These are phyloP conservation scores for Ostrea edulis DNA, from an alignment of 1,140 invertebrate species.

Conservation along the genomic window DNA sequence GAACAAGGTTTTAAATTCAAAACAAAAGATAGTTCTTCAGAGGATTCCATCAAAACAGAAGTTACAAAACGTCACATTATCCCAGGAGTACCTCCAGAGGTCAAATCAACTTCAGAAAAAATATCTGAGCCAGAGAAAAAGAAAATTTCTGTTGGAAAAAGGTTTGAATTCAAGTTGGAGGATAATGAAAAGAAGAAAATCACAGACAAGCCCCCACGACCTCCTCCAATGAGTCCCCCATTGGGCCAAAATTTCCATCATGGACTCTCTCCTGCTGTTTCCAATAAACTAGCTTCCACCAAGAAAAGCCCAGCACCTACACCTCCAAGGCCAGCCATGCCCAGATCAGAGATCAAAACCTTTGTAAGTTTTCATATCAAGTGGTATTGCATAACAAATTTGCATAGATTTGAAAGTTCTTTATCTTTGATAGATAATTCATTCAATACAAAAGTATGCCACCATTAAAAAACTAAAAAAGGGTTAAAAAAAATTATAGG, in stretches of 20 bases:
- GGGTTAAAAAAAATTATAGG: not conserved
- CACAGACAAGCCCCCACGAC: conserved; percentile 47
- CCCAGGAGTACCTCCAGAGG: not conserved
- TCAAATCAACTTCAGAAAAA: not conserved
- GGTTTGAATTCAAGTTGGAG: conserved; percentile 59
- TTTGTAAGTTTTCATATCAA: conserved; percentile 36
- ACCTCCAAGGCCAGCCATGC: not conserved
- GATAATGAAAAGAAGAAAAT: not conserved
- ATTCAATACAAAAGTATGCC: not conserved
- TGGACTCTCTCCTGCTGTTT: not conserved
- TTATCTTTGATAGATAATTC: not conserved
- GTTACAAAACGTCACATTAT: not conserved
- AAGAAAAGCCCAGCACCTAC: not conserved
- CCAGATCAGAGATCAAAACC: conserved; percentile 37
- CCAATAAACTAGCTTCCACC: not conserved
- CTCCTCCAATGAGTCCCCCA: conserved; percentile 38
- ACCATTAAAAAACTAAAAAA: not conserved
- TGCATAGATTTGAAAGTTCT: not conserved
- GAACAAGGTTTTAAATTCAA: not conserved
- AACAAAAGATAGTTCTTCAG: not conserved
- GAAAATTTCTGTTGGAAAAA: conserved; percentile 58
- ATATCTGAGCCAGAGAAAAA: conserved; percentile 38
- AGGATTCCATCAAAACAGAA: not conserved
- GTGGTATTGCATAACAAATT: not conserved
- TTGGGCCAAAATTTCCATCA: conserved; percentile 3